phyloP scores from a whole-genome alignment of 1,140 invertebrate species.

The Heterodera schachtii region DNA sequence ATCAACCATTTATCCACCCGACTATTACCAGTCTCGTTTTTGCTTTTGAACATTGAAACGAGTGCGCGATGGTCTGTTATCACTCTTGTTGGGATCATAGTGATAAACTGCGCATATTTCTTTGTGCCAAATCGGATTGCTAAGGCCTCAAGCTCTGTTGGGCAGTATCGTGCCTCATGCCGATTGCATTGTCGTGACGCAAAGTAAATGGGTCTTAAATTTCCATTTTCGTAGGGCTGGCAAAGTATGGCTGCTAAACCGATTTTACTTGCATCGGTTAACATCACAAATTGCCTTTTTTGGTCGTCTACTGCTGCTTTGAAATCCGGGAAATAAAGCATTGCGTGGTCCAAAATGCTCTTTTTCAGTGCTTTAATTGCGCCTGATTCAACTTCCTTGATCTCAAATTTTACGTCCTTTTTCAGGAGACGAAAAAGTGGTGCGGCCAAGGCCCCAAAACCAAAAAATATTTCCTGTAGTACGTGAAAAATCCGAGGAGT shows the following conservation, averaged over 20 bases:
- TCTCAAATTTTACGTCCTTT: too few relatives aligned
- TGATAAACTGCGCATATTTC: conserved; percentile 14
- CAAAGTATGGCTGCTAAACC: conserved; percentile 9
- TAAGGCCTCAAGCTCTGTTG: conserved; percentile 12
- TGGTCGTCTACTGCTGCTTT: not conserved
- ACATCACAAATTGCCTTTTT: not conserved
- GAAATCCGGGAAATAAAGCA: conserved; percentile 22
- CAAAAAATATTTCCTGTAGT: too few relatives aligned
- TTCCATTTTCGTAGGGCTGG: not conserved
- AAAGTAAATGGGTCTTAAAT: conserved; percentile 19
- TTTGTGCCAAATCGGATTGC: conserved; percentile 5
- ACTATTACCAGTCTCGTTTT: conserved; percentile 14
- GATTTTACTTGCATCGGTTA: conserved; percentile 22
- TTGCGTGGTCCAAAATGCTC: too few relatives aligned
- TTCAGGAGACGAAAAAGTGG: too few relatives aligned
- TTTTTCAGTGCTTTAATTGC: too few relatives aligned
- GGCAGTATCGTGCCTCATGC: conserved; percentile 4
- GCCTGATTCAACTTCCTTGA: too few relatives aligned
- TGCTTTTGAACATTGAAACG: conserved; percentile 9
- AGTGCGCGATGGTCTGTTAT: conserved; percentile 17
- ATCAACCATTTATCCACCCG: conserved; percentile 5
- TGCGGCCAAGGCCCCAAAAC: too few relatives aligned
- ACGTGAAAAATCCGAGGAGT: too few relatives aligned
- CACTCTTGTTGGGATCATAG: conserved; percentile 6
- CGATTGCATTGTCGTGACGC: conserved; percentile 14